Conservation (phyloP, 1,140 invertebrate species). For the Hylaeus volcanicus region DNA sequence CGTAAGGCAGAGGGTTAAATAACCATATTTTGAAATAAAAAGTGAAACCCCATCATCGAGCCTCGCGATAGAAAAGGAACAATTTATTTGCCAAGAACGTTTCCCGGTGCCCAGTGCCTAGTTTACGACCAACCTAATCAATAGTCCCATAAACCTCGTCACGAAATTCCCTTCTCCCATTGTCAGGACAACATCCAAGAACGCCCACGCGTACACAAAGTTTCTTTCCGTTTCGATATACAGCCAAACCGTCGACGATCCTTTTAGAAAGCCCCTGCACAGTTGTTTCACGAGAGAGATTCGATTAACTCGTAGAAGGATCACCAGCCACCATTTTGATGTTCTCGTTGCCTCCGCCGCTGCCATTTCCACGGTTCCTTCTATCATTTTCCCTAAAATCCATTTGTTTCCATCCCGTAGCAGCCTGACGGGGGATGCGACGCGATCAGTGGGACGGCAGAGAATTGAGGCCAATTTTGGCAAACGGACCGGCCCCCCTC, state of each 20-base stretch:
- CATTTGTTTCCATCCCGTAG: slow-evolving; percentile 41
- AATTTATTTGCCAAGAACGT: too few relatives aligned
- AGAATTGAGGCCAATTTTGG: slow-evolving; percentile 53
- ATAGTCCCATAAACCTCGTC: too few relatives aligned
- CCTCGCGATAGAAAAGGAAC: too few relatives aligned
- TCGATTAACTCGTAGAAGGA: not conserved
- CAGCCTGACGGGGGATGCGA: slow-evolving; percentile 27
- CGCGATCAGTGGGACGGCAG: slow-evolving; percentile 35
- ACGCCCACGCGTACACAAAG: not conserved
- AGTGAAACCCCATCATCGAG: too few relatives aligned
- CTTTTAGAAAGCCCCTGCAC: not conserved
- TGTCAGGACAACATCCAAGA: too few relatives aligned
- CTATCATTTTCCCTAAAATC: slow-evolving; percentile 27
- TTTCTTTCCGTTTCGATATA: not conserved
- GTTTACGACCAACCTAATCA: too few relatives aligned
- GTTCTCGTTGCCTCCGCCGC: not conserved
- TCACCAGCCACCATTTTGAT: slow-evolving; percentile 4
- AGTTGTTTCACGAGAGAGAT: not conserved
- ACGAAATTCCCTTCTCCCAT: too few relatives aligned
- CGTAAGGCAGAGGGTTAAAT: too few relatives aligned
- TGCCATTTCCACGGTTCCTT: not conserved
- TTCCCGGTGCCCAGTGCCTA: too few relatives aligned
- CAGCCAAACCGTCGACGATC: not conserved
- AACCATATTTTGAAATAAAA: too few relatives aligned
- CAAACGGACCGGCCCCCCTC: not conserved